phyloP scores from a whole-genome alignment of 1,140 invertebrate genomes.

The Drosophila grimshawi region DNA sequence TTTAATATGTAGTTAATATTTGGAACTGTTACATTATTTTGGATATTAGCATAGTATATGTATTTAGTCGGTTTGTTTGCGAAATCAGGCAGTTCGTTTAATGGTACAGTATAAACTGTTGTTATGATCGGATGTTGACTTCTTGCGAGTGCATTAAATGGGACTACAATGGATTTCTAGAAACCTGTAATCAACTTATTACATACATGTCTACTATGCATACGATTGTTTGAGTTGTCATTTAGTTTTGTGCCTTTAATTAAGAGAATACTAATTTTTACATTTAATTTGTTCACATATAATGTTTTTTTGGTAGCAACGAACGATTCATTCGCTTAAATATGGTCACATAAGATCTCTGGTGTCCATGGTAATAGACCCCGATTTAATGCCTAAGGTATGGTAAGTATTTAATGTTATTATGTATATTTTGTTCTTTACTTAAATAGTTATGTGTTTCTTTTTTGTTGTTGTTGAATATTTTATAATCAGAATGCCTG shows the following conservation, averaged over 20 bases:
- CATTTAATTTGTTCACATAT: slow-evolving; percentile 29
- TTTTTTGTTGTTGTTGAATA: slow-evolving; percentile 21
- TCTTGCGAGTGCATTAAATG: neutral
- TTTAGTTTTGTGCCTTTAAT: slow-evolving; percentile 53
- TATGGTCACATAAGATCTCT: slow-evolving; percentile 5
- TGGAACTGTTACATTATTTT: slow-evolving; percentile 79
- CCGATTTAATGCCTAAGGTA: neutral
- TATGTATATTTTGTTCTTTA: slow-evolving; percentile 44
- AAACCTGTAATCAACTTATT: neutral
- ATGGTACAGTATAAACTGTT: neutral
- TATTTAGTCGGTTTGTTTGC: slow-evolving; percentile 49
- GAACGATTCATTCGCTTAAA: slow-evolving; percentile 19
- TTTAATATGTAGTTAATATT: slow-evolving; percentile 60
- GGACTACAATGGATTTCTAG: slow-evolving; percentile 1
- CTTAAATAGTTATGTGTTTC: slow-evolving; percentile 41
- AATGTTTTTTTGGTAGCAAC: slow-evolving; percentile 25
- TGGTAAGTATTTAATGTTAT: slow-evolving; percentile 4
- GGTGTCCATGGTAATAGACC: neutral
- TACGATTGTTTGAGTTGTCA: slow-evolving; percentile 47
- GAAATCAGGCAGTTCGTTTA: slow-evolving; percentile 40
- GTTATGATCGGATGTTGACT: neutral
- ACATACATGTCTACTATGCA: slow-evolving; percentile 33
- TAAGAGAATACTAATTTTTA: slow-evolving; percentile 22
- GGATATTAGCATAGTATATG: slow-evolving; percentile 55
- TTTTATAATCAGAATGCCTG: slow-evolving; percentile 54